phyloP scores from a whole-genome alignment of 1,140 invertebrate genomes.

The Eriocheir sinensis region DNA sequence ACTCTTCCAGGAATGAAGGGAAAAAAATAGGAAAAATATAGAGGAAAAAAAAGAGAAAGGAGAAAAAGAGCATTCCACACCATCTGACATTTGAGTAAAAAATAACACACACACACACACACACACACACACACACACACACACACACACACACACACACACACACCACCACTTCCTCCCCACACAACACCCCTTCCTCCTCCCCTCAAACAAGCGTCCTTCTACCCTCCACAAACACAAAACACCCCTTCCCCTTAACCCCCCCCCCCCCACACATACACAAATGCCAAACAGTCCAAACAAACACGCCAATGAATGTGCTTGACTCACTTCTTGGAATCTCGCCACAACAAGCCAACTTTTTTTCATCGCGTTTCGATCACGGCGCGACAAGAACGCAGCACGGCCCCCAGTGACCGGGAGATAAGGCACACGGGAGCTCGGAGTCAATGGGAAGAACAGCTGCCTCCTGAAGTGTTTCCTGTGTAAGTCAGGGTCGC shows the following conservation, averaged over 20 bases:
- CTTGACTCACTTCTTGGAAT: neutral
- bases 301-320: neutral
- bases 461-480: too few species aligned
- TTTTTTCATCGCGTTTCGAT: neutral
- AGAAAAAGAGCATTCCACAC: too few species aligned
- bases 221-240: neutral
- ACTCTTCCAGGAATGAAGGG: too few species aligned
- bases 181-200: neutral
- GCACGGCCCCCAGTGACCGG: too few species aligned
- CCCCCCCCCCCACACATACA: neutral
- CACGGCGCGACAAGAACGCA: neutral
- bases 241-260: neutral
- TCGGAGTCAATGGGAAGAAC: too few species aligned
- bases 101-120: neutral
- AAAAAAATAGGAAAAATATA: too few species aligned
- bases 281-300: neutral
- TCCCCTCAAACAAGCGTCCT: too few species aligned
- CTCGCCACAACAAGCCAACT: neutral
- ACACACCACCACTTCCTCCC: neutral
- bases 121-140: neutral
- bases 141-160: neutral
- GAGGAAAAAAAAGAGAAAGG: too few species aligned
- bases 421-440: too few species aligned
- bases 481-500: too few species aligned
- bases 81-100: too few species aligned